Evolutionary conservation across 1,140 invertebrate genomes (phyloP), one percentile per base, ranked within the genome.

Genomic region (Zaprionus lachaisei): DNA sequence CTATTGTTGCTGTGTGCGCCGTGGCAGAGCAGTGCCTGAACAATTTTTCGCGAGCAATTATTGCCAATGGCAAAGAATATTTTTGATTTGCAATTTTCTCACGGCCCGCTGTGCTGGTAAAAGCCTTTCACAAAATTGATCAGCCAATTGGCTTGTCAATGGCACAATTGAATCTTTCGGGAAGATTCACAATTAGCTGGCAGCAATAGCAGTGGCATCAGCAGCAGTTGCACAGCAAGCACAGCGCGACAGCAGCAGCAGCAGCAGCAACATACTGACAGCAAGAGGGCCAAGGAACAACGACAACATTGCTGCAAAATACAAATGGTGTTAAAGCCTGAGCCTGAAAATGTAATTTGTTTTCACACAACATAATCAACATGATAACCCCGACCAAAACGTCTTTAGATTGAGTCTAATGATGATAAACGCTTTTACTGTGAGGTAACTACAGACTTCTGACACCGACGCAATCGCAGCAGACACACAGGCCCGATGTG

Each of bases 281-380:
- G 49, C 79, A 60, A 57, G 58, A 64, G 37, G 17, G 34, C 55
- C 15, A 69, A 38, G 57, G 34, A 61, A 69, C 57, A 64, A 55
- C 51, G 37, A 56, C 49, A 56, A 64, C 37, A 58, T 56, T 31
- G 55, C 37, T 24, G 49, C 62, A 75, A 34, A 34, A 34, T 75
- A 75, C 72, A 79, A 85, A 74, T 81, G 81, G 85, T 90, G 85
- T 74, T 90, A 89, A 89, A 72, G 75, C 72, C 67, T 63, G 77
- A 72, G 77, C 24, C 31, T 22, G 55, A 91, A 90, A 92, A 92
- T 90, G 91, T 92, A 92, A 92, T 92, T 92, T 92, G 91, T 92
- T 92, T 92, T 92, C 91, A 92, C 91, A 92, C 91, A 92, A 92
- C 91, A 92, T 92, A 92, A 92, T 92, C 91, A 92, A 92, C 87